Evolutionary conservation across 2,888 invertebrate species (phyloP).

Genomic region (Coenonympha glycerion): DNA sequence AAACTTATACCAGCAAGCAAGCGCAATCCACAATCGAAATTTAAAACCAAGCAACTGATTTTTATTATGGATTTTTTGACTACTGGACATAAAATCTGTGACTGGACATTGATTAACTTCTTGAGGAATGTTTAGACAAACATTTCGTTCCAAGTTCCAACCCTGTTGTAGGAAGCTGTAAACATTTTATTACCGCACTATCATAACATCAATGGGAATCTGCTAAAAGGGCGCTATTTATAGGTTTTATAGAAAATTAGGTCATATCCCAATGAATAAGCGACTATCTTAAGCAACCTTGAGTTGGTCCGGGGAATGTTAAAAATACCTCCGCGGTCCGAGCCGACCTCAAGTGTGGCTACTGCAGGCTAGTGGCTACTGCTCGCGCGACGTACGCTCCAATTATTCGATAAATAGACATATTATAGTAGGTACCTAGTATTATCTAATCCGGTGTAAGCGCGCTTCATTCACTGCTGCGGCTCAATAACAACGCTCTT

Average conservation of each 20-base stretch:
- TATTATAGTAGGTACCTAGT: too few species aligned
- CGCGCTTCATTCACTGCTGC: slow-evolving; percentile 23
- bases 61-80: background rate
- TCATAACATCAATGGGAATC: slow-evolving; percentile 10
- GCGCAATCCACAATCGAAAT: too few species aligned
- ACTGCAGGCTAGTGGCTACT: too few species aligned
- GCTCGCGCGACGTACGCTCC: slow-evolving; percentile 40
- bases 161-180: background rate
- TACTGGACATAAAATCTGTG: background rate
- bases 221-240: slow-evolving; percentile 38
- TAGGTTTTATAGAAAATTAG: slow-evolving; percentile 63
- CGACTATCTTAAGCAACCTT: slow-evolving; percentile 71
- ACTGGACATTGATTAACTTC: too few species aligned
- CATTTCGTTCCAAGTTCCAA: background rate
- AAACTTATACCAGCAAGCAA: too few species aligned
- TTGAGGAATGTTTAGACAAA: background rate
- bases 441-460: slow-evolving; percentile 30
- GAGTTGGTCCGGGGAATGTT: slow-evolving; percentile 73
- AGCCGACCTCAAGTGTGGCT: slow-evolving; percentile 45
- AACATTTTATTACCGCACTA: slow-evolving; percentile 16
- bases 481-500: slow-evolving; percentile 12
- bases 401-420: slow-evolving; percentile 47
- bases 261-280: slow-evolving; percentile 73
- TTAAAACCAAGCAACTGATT: background rate
- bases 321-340: slow-evolving; percentile 68